A percentile compares a stretch with the other conserved stretches of the same genome.
Conservation (phyloP, 2,888 invertebrate species). For the Lampropteryx suffumata region DNA sequence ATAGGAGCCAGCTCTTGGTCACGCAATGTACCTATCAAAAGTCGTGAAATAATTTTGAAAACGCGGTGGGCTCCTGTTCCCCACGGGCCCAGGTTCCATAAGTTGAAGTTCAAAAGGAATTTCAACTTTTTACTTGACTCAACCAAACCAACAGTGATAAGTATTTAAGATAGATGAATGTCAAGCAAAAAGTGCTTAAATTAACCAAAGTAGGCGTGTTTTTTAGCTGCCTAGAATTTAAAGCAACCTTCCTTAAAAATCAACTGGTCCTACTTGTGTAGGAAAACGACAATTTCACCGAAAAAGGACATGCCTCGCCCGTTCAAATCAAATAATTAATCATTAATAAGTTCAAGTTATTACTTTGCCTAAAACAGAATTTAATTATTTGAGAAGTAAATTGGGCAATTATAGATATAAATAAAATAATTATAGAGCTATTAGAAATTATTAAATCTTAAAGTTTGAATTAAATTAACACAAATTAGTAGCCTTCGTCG, state of each 20-base stretch:
- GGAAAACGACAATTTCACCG: conserved; percentile 14
- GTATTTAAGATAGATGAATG: conserved; percentile 1
- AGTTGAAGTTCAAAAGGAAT: no score
- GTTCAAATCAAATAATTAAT: conserved; percentile 2
- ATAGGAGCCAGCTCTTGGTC: no score
- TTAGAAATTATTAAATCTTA: neutral
- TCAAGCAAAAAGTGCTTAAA: conserved; percentile 15
- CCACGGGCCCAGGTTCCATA: no score
- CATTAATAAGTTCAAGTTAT: conserved; percentile 3
- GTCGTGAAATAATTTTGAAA: no score
- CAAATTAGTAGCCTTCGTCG: neutral
- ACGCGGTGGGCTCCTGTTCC: no score
- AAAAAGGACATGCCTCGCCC: conserved; percentile 10
- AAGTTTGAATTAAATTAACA: no score
- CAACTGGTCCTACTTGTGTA: neutral
- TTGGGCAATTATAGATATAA: conserved; percentile 5
- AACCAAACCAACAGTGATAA: neutral
- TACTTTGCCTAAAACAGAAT: conserved; percentile 9
- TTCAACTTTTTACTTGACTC: neutral
- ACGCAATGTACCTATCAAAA: no score
- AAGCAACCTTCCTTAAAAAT: conserved; percentile 17
- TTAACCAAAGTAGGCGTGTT: neutral
- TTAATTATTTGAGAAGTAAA: conserved; percentile 9
- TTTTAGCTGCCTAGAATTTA: conserved; percentile 12
- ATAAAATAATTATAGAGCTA: conserved; percentile 10